These are phyloP conservation scores for Nestor notabilis DNA, from an alignment of 2,113 vertebrate species.

Conservation along the genomic window DNA sequence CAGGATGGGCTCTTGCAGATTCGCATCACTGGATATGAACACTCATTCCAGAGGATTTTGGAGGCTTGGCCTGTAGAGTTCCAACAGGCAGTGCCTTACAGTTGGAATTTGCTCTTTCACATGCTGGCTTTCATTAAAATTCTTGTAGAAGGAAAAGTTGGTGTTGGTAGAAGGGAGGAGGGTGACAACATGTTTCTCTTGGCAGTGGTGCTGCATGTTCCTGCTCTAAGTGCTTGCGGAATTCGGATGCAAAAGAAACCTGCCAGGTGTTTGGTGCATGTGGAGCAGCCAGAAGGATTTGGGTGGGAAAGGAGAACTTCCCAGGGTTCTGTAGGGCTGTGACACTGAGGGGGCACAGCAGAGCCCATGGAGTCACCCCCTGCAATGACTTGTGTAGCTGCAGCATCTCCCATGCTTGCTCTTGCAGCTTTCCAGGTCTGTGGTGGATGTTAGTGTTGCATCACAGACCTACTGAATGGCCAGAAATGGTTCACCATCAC, in stretches of 20 bases:
- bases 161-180: neutral
- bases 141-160: neutral
- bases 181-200: neutral
- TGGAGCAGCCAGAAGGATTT: neutral
- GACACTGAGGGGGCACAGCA: rapidly evolving
- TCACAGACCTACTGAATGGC: neutral
- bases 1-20: neutral
- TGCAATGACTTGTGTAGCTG: neutral
- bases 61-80: neutral
- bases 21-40: neutral
- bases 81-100: neutral
- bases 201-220: neutral
- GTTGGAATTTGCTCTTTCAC: neutral
- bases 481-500: neutral
- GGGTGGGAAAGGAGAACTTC: neutral
- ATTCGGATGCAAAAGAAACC: neutral
- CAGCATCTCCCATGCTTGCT: neutral
- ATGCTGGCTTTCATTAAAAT: neutral
- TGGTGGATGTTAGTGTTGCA: neutral
- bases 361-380: rapidly evolving
- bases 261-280: neutral
- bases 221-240: neutral
- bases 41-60: neutral
- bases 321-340: neutral
- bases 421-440: neutral